Base-by-base conservation (phyloP, 2,797 vertebrate species). In the Notolabrus celidotus region DNA sequence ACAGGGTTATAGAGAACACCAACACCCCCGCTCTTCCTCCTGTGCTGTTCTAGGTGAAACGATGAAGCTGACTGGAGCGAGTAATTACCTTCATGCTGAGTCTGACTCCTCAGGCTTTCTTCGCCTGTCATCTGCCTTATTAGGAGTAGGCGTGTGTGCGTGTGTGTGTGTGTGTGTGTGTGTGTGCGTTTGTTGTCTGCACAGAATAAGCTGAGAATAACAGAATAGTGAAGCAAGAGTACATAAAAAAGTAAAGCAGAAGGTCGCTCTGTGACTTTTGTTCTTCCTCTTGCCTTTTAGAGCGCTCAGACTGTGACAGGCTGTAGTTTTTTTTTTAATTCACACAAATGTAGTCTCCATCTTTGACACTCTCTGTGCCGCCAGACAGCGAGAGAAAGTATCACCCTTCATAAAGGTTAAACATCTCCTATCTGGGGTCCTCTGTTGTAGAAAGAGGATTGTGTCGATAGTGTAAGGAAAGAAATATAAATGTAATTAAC, bases 401-500 rank as follows among this genome's bases (percentile, higher is more conserved):
- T 25, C 29, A 53, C 46, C 71, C 58, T 75, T 58, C 71, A 27
- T 45, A 1, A 60, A 27, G 68, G 66, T 79, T 77, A 10, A 71
- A 19, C 55, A 19, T 53, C 22, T 43, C 65, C 10, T 77, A 62
- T 72, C 53, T 25, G 71, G 61, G 79, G 67, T 67, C 65, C 33
- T 22, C 15, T 76, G 34, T 63, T 76, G 59, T 77, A 65, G 68
- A 67, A 72, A 77, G 53, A 80, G 4, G 34, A 36, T 34, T 36
- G 33, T 76, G 79, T 82, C 64, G 58, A 68, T 82, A 76, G 86
- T 76, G 41, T 83, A 91, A 77, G 81, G 61, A 77, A 83, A 77
- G 71, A 58, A 87, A 81, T 80, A 85, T 85, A 60, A 84, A 73
- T 87, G 86, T 93, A 87, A 92, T 90, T 88, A 88, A 93, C 92